Conservation (phyloP, 2,797 vertebrate species). For the Diceros bicornis region DNA sequence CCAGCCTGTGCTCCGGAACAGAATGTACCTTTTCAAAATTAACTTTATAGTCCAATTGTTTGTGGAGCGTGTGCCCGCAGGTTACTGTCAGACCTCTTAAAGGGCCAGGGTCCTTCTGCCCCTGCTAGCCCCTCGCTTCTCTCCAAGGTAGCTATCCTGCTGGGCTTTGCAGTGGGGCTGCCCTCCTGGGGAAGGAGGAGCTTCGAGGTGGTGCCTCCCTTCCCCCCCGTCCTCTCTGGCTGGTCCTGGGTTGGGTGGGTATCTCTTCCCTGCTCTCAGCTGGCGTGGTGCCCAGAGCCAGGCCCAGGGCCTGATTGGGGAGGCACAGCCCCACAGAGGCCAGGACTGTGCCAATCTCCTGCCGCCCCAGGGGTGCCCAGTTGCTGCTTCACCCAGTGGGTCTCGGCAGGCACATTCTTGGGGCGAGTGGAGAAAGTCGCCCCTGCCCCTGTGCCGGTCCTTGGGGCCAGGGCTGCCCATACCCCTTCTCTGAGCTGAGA, state of each 20-base stretch:
- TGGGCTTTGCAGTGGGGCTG: not conserved
- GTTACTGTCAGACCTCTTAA: constrained; percentile 67
- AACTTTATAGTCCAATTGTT: constrained; percentile 80
- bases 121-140: not conserved
- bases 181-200: not conserved
- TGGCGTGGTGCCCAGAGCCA: constrained; percentile 71
- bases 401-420: not conserved
- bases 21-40: constrained; percentile 79
- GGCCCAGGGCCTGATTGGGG: not conserved
- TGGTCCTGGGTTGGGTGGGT: not conserved
- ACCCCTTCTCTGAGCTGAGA: not conserved
- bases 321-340: constrained; percentile 28
- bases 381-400: not conserved
- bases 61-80: constrained; percentile 62
- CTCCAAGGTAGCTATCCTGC: not conserved
- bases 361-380: not conserved
- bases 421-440: not conserved
- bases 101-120: constrained; percentile 46
- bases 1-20: constrained; percentile 77
- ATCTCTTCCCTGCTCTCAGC: not conserved
- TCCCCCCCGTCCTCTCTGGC: not conserved
- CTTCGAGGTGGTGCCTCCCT: not conserved
- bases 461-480: not conserved
- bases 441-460: not conserved
- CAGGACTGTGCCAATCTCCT: not conserved